phyloP scores from a whole-genome alignment of 2,888 invertebrate genomes.

The Diogma glabrata region DNA sequence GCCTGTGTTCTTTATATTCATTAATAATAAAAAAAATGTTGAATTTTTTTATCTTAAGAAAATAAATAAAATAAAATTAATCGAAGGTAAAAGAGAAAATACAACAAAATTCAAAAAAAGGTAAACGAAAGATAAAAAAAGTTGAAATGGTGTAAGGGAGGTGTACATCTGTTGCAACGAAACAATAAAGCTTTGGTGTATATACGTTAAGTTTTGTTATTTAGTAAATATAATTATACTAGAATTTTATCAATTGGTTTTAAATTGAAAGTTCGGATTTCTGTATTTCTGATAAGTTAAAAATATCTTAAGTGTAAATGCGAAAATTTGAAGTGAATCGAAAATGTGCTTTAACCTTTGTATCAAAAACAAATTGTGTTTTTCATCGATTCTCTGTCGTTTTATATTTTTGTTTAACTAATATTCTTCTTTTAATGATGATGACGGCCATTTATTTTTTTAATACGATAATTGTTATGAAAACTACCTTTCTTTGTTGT shows the following conservation, averaged over 20 bases:
- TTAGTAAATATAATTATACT: too few species aligned
- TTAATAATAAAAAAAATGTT: conserved; percentile 8
- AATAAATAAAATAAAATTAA: conserved; percentile 1
- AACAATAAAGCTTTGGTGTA: neutral
- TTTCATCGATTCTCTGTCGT: conserved; percentile 1
- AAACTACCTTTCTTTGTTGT: conserved; percentile 9
- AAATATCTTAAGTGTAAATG: too few species aligned
- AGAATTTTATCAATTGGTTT: too few species aligned
- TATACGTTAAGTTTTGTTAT: too few species aligned
- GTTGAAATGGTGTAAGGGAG: neutral
- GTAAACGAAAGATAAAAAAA: conserved; percentile 1
- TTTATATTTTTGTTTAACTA: neutral
- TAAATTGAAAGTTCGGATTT: too few species aligned
- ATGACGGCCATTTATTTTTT: conserved; percentile 11
- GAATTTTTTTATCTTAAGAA: neutral
- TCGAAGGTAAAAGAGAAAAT: conserved; percentile 2
- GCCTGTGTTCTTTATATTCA: conserved; percentile 24
- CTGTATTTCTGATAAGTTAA: too few species aligned
- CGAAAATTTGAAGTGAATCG: too few species aligned
- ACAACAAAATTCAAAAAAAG: neutral
- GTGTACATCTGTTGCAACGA: neutral
- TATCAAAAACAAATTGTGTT: neutral
- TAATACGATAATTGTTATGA: conserved; percentile 8
- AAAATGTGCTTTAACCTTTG: too few species aligned
- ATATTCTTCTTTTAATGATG: conserved; percentile 9